Conservation (phyloP, 2,888 invertebrate genomes). For the Synergus itoensis region DNA sequence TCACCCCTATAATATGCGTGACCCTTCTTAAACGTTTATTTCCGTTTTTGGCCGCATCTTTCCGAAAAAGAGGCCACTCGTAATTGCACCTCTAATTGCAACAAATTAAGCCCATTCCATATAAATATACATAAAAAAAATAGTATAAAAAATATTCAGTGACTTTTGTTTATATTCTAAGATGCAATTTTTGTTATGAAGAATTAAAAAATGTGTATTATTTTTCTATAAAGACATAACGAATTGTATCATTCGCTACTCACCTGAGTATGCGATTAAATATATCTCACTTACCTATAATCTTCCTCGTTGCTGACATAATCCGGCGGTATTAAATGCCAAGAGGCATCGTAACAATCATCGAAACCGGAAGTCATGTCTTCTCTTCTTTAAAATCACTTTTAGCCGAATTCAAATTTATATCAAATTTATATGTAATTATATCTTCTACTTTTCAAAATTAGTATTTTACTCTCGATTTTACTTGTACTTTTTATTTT, state of each 20-base stretch:
- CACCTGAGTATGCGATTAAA: constrained; percentile 38
- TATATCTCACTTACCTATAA: constrained; percentile 79
- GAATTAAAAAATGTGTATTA: background rate
- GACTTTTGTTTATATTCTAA: too few species aligned
- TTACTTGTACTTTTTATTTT: background rate
- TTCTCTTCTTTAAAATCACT: constrained; percentile 41
- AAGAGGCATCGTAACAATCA: constrained; percentile 84
- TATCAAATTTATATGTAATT: background rate
- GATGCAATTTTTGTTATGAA: too few species aligned
- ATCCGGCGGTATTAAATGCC: constrained; percentile 86
- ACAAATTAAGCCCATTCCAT: background rate
- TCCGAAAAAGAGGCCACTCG: constrained; percentile 51
- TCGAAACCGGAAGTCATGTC: constrained; percentile 81
- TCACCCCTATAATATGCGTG: constrained; percentile 65
- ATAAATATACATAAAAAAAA: background rate
- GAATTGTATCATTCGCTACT: background rate
- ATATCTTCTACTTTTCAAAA: background rate
- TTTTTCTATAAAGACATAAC: background rate
- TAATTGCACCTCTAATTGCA: constrained; percentile 49
- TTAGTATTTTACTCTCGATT: too few species aligned
- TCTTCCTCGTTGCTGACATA: constrained; percentile 85
- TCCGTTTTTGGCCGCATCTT: constrained; percentile 64
- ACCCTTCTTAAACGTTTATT: constrained; percentile 69
- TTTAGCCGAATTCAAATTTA: constrained; percentile 23
- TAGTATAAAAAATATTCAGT: background rate